Conservation (phyloP, 2,797 vertebrate species). For the Esox masquinongy region DNA sequence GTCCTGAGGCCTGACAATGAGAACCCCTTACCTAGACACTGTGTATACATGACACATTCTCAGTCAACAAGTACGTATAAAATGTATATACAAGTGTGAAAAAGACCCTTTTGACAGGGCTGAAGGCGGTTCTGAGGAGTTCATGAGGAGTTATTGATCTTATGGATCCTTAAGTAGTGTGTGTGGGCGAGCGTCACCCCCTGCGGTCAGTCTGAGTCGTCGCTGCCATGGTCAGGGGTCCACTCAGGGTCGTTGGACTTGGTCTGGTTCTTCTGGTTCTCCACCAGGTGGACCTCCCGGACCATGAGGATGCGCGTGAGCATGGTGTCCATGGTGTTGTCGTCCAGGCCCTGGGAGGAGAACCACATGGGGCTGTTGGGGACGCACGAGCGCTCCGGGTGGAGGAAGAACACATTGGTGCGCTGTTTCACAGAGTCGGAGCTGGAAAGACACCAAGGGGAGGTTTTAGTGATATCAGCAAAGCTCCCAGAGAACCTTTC, state of each 20-base stretch:
- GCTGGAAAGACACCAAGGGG: conserved; percentile 62
- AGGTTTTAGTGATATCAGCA: background rate
- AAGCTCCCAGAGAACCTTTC: background rate
- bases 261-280: background rate
- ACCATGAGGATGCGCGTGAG: conserved; percentile 92
- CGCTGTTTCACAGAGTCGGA: conserved; percentile 96
- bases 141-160: too few species aligned
- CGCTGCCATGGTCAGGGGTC: conserved; percentile 6
- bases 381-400: conserved; percentile 95
- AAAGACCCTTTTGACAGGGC: background rate
- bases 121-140: background rate
- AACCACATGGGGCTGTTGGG: conserved; percentile 98
- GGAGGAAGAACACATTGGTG: conserved; percentile 94
- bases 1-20: too few species aligned
- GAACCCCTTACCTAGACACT: background rate
- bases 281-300: conserved; percentile 80
- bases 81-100: background rate
- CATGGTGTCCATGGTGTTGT: conserved; percentile 92
- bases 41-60: background rate
- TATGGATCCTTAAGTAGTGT: background rate
- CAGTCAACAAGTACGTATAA: background rate
- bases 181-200: background rate
- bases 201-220: conserved; percentile 14
- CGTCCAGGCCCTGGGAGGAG: conserved; percentile 88
- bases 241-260: background rate